Base-by-base conservation (phyloP, 2,888 invertebrate species). In the Eucera pruinosa region DNA sequence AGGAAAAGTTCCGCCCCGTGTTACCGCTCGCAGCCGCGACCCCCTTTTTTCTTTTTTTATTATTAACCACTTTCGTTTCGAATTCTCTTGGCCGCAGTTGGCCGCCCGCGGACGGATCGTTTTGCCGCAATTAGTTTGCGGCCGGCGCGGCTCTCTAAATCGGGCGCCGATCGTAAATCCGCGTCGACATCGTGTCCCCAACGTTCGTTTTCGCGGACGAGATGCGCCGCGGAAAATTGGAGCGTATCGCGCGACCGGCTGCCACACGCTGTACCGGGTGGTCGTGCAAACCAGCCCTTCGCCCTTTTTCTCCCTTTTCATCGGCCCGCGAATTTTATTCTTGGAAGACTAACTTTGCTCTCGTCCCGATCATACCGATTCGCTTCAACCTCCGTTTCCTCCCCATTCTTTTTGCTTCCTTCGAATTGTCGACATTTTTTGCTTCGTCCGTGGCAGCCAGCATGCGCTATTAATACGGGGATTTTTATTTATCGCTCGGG, bases 81-180 rank as follows among this genome's bases (percentile, higher is more conserved):
- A 71, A 47, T 70, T 39, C 57, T 36, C 48, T 54, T 50, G 20
- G 39, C 25, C 36, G 52, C 33, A 7, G 48, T 13, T 39, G 23
- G 20, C 27, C 30, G 65, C 43, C 54, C 68, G 71, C 78, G 72
- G 62, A 67, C 76, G 76, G 73, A 84, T 87, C 85, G 83, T 86
- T 89, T 89, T 85, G 83, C 85, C 84, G 85, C 85, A 87, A 89
- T 89, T 89, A 88, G 84, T 87, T 87, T 70, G 82, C 77, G 65
- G 72, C 72, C 75, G 74, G 69, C 80, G 69, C 79, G 82, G 50
- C 65, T 48, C 80, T 84, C 78, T 89, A 87, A 88, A 87, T 87
- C 84, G 81, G 75, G 85, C 84, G 61, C 66, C 83, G 86, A 86
- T 88, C 89, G 88, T 89, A 88, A 88, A 89, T 88, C 81, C 86